Percentiles rank a stretch among this genome's conserved stretches.
Conservation (phyloP, 1,140 invertebrate genomes). For the Lineus longissimus region DNA sequence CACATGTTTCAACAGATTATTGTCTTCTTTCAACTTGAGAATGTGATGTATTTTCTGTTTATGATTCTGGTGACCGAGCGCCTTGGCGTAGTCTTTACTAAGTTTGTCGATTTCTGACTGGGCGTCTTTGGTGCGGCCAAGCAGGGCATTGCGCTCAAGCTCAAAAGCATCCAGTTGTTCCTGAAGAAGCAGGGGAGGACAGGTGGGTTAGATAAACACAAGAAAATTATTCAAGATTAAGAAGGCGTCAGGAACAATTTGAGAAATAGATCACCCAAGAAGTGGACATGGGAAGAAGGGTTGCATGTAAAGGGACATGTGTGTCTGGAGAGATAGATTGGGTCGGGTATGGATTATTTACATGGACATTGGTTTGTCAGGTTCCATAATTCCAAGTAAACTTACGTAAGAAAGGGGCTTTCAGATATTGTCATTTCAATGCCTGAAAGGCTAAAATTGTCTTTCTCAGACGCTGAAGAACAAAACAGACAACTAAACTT, state of each 20-base stretch:
- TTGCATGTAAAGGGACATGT: background rate
- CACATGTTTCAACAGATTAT: conserved; percentile 57
- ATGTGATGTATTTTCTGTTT: conserved; percentile 68
- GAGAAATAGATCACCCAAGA: background rate
- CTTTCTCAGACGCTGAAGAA: too few relatives aligned
- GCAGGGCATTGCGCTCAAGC: conserved; percentile 47
- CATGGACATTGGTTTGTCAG: background rate
- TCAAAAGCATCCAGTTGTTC: conserved; percentile 56
- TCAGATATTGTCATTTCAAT: too few relatives aligned
- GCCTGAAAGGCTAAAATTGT: too few relatives aligned
- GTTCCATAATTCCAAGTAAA: too few relatives aligned
- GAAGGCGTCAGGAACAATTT: background rate
- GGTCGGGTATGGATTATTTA: background rate
- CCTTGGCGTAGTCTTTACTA: conserved; percentile 60
- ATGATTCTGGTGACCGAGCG: conserved; percentile 66
- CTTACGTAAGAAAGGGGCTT: too few relatives aligned
- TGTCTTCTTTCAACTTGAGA: conserved; percentile 62
- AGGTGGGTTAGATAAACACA: background rate
- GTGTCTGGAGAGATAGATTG: background rate
- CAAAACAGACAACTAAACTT: too few relatives aligned
- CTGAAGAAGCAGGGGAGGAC: conserved; percentile 17
- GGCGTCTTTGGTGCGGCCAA: conserved; percentile 36
- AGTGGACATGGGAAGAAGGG: background rate
- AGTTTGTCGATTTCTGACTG: conserved; percentile 58
- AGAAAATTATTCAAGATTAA: background rate